Percentiles rank a stretch among this genome's conserved stretches.
Evolutionary conservation across 92 coral and sea anemone species (phyloP).

Genomic region (Phenganax marumi): DNA sequence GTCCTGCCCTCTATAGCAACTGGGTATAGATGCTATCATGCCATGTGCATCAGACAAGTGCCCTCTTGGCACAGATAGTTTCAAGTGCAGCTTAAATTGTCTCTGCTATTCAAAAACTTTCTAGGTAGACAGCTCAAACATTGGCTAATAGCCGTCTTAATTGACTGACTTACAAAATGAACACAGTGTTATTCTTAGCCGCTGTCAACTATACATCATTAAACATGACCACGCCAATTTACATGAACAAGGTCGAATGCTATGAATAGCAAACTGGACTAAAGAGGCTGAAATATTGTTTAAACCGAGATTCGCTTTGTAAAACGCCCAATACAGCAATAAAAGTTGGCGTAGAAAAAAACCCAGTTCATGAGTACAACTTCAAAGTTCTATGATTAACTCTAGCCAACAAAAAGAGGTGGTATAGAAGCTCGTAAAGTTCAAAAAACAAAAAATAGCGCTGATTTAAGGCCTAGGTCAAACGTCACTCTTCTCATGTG

Average conservation of each 20-base stretch:
- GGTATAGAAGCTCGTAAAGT: no score
- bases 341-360: no score
- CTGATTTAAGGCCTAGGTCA: no score
- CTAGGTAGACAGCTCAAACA: slow-evolving; percentile 19
- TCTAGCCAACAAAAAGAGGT: no score
- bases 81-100: slow-evolving; percentile 29
- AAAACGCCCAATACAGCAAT: no score
- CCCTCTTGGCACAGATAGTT: slow-evolving; percentile 23
- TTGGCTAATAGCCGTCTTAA: slow-evolving; percentile 10
- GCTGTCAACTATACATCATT: slow-evolving; percentile 11
- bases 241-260: neutral
- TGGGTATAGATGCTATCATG: slow-evolving; percentile 13
- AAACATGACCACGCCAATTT: slow-evolving; percentile 23
- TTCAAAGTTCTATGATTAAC: no score
- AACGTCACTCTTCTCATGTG: no score
- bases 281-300: no score
- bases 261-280: no score
- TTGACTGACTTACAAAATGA: slow-evolving; percentile 30
- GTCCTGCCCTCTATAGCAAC: slow-evolving; percentile 30
- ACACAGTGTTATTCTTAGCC: slow-evolving; percentile 27
- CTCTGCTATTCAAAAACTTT: slow-evolving; percentile 13
- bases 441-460: no score
- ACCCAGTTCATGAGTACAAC: no score
- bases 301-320: no score
- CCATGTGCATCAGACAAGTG: slow-evolving; percentile 16